These are phyloP conservation scores for Lytechinus pictus DNA, from an alignment of 35 echinoderm and acorn worm species.

Conservation along the genomic window DNA sequence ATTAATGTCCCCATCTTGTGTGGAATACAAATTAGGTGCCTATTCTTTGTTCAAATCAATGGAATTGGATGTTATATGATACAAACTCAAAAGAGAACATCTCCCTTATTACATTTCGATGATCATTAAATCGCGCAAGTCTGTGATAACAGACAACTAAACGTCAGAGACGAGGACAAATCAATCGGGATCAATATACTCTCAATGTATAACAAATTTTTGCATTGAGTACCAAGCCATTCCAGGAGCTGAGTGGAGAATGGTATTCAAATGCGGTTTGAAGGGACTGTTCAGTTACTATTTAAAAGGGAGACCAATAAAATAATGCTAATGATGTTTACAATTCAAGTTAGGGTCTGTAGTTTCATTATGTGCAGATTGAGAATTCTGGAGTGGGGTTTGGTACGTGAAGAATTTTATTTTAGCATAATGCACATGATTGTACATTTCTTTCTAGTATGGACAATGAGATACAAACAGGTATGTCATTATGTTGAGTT, in stretches of 20 bases:
- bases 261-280: not conserved
- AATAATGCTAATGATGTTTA: constrained; percentile 12
- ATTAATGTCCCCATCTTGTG: not conserved
- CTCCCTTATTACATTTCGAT: not conserved
- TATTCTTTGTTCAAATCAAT: not conserved
- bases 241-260: not conserved
- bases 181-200: not conserved
- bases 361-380: not conserved
- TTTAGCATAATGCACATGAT: too few species aligned
- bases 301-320: not conserved
- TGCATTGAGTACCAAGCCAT: not conserved
- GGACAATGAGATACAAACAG: too few species aligned
- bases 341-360: not conserved
- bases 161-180: not conserved
- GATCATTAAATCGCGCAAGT: not conserved
- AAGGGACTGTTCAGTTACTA: not conserved
- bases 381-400: not conserved
- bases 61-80: not conserved
- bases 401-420: not conserved
- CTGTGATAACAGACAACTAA: not conserved
- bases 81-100: not conserved
- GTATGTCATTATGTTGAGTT: too few species aligned
- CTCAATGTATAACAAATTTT: not conserved
- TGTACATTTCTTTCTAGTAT: too few species aligned
- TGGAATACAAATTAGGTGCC: not conserved